Evolutionary conservation across 2,888 invertebrate genomes (phyloP), one percentile per base, ranked within the genome.

Genomic region (Melinopterus prodromus): DNA sequence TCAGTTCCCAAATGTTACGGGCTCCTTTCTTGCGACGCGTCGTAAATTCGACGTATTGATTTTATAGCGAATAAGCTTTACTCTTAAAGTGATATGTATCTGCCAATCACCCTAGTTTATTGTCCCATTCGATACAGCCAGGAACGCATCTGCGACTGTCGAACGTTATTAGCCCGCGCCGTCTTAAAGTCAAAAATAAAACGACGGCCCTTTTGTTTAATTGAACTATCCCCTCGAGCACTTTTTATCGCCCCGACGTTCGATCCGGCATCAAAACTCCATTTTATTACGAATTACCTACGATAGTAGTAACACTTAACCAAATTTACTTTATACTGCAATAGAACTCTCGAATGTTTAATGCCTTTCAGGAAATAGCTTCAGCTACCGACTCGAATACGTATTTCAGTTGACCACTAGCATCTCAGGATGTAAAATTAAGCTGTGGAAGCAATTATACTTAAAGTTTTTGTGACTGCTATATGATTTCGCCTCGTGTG

Each of bases 41-140:
- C 86, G 87, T 88, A 88, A 88, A 88, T 86, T 87, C 86, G 87
- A 86, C 85, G 86, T 87, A 86, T 87, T 85, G 87, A 87, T 87
- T 88, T 87, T 87, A 87, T 86, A 87, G 86, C 87, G 87, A 88
- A 88, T 86, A 87, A 86, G 86, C 84, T 84, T 85, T 84, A 86
- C 84, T 84, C 85, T 84, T 83, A 80, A 84, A 86, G 80, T 82
- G 86, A 84, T 85, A 83, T 84, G 83, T 82, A 84, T 85, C 85
- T 83, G 83, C 81, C 83, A 84, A 86, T 85, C 84, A 84, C 83
- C 84, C 84, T 82, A 71, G 82, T 87, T 87, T 86, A 84, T 81
- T 83, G 78, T 81, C 78, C 82, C 78, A 78, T 77, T 77, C 77
- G 53, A 77, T 77, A 77, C 53, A 77, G 69, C 77, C 15, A 7